phyloP scores from a whole-genome alignment of 2,113 vertebrate genomes.

The Grallaria varia region DNA sequence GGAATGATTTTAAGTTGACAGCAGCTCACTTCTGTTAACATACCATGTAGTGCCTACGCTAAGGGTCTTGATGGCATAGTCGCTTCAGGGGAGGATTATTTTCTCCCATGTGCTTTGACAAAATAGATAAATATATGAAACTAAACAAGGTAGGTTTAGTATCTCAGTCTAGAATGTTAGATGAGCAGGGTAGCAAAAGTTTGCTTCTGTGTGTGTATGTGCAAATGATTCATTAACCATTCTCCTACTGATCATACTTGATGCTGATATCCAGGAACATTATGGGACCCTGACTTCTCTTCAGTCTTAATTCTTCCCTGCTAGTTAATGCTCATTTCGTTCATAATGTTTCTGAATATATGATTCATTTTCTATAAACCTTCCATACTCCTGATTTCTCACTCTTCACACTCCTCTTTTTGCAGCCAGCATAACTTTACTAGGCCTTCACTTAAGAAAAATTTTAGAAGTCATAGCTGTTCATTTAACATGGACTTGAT shows the following conservation, averaged over 20 bases:
- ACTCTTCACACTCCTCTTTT: not conserved
- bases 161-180: not conserved
- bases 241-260: not conserved
- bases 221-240: not conserved
- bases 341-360: not conserved
- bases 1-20: not conserved
- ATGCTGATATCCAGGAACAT: not conserved
- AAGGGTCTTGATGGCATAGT: not conserved
- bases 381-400: not conserved
- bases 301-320: not conserved
- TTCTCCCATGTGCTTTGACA: not conserved
- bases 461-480: not conserved
- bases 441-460: not conserved
- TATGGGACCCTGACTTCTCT: not conserved
- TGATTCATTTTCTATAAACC: not conserved
- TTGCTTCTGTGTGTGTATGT: not conserved
- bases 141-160: not conserved
- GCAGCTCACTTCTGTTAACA: not conserved
- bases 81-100: not conserved
- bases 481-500: not conserved
- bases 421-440: not conserved
- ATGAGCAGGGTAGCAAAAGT: not conserved
- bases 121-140: not conserved
- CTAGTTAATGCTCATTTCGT: not conserved
- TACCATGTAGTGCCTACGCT: not conserved